These are phyloP conservation scores for Chrysomela aeneicollis DNA, from an alignment of 2,888 invertebrate genomes.

Conservation along the genomic window DNA sequence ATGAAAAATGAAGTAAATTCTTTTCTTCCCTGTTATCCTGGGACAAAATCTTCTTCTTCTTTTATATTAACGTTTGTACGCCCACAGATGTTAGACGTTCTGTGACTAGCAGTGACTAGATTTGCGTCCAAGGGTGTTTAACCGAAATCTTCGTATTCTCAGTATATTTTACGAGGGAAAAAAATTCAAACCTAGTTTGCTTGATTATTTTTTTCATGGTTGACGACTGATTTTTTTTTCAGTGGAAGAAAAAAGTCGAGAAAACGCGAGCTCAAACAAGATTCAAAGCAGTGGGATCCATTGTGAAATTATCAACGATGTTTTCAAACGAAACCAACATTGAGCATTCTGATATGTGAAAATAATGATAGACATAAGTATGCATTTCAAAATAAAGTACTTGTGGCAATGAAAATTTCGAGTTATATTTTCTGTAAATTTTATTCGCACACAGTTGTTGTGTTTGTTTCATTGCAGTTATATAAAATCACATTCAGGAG, in stretches of 20 bases:
- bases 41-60: background rate
- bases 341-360: conserved; percentile 3
- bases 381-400: background rate
- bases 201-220: too few species aligned
- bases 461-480: conserved; percentile 26
- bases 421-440: conserved; percentile 13
- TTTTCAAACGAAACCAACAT: conserved; percentile 50
- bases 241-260: conserved; percentile 76
- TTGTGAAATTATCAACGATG: conserved; percentile 65
- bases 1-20: conserved; percentile 20
- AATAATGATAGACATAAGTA: background rate
- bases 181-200: too few species aligned
- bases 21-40: background rate
- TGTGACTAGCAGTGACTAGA: too few species aligned
- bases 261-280: conserved; percentile 71
- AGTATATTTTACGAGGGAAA: too few species aligned
- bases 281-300: conserved; percentile 73
- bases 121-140: too few species aligned
- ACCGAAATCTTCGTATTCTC: too few species aligned
- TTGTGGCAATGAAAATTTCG: conserved; percentile 9
- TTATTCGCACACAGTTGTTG: conserved; percentile 28
- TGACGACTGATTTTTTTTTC: conserved; percentile 48
- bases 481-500: conserved; percentile 31
- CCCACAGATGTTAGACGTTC: background rate
- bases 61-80: background rate